phyloP scores from a whole-genome alignment of 2,888 invertebrate genomes.

The Slavum lentiscoides region DNA sequence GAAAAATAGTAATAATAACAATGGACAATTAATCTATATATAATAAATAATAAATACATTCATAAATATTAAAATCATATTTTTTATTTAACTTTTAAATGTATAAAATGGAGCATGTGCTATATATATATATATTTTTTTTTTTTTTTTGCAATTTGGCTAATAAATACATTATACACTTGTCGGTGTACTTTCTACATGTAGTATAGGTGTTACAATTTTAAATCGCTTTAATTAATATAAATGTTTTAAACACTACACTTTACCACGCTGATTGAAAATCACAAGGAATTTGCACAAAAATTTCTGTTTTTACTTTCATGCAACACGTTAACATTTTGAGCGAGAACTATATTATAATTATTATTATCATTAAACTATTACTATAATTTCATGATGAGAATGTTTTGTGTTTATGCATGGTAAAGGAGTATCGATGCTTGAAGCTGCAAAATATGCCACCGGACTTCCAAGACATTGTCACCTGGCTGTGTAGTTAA shows the following conservation, averaged over 20 bases:
- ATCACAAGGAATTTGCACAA: conserved; percentile 40
- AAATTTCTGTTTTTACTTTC: conserved; percentile 40
- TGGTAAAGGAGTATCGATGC: conserved; percentile 51
- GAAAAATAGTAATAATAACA: no score
- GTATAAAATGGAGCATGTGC: conserved; percentile 31
- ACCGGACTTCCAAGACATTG: conserved; percentile 52
- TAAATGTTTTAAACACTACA: conserved; percentile 23
- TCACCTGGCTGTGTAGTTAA: conserved; percentile 53
- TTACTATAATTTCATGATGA: conserved; percentile 31
- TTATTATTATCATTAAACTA: conserved; percentile 16
- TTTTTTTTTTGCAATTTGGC: conserved; percentile 29
- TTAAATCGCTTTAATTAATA: conserved; percentile 35
- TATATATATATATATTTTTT: conserved; percentile 1
- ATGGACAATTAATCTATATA: not conserved
- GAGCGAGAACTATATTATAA: conserved; percentile 27
- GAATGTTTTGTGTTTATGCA: conserved; percentile 53
- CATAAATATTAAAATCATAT: not conserved
- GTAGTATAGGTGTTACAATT: not conserved
- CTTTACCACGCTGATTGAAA: conserved; percentile 21
- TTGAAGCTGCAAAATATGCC: conserved; percentile 53
- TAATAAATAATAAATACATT: not conserved
- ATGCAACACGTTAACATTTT: conserved; percentile 26
- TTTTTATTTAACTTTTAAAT: not conserved
- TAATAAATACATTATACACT: conserved; percentile 9
- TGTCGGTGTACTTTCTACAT: not conserved